These are phyloP conservation scores for Tenrec ecaudatus DNA, from an alignment of 2,113 vertebrate genomes.

Conservation along the genomic window DNA sequence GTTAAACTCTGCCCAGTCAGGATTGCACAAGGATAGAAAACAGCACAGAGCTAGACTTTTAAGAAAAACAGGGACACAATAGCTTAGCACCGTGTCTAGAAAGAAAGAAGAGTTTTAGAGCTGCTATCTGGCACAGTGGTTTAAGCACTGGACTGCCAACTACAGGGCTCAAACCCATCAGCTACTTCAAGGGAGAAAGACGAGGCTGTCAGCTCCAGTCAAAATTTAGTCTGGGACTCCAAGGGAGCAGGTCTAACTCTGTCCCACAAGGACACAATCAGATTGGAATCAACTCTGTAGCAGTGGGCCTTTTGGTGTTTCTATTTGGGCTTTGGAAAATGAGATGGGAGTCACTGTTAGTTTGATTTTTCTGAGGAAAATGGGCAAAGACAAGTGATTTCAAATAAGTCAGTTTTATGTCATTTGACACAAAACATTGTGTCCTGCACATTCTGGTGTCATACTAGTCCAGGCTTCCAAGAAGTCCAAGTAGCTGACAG, in stretches of 20 bases:
- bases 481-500: conserved; percentile 40
- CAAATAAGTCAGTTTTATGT: conserved; percentile 51
- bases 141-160: no score
- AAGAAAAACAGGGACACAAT: conserved; percentile 69
- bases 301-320: no score
- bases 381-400: conserved; percentile 41
- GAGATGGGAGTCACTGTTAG: not conserved
- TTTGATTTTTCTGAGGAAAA: conserved; percentile 43
- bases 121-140: not conserved
- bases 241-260: no score
- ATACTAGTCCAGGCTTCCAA: conserved; percentile 12
- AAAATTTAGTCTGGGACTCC: no score
- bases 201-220: no score
- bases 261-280: no score
- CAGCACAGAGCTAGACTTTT: conserved; percentile 85
- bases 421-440: not conserved
- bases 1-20: conserved; percentile 93
- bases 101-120: not conserved
- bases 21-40: conserved; percentile 85
- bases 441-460: not conserved
- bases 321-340: conserved; percentile 4
- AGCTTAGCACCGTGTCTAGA: conserved; percentile 53
- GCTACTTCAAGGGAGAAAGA: no score
- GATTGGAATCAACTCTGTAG: no score
- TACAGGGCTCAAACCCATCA: no score